A percentile compares a stretch with the other conserved stretches of the same genome.
phyloP scores from a whole-genome alignment of 2,113 vertebrate species.

The Paracanthobrama guichenoti region DNA sequence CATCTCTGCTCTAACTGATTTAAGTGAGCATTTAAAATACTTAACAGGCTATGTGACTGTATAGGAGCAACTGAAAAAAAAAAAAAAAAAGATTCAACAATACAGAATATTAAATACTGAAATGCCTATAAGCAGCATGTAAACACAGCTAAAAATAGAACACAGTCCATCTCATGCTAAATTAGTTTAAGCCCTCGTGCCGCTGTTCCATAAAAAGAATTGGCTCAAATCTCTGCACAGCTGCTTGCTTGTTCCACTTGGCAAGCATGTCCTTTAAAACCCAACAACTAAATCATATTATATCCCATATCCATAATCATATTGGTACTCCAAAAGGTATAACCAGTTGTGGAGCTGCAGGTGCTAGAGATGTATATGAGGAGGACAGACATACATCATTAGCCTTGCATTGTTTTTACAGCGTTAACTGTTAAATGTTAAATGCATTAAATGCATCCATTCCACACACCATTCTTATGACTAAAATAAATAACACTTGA shows the following conservation, averaged over 20 bases:
- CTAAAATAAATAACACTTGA: neutral
- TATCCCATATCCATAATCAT: too few relatives aligned
- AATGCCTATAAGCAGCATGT: too few relatives aligned
- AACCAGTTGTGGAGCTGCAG: conserved; percentile 1
- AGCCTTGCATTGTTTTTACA: neutral
- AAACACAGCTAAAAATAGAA: neutral
- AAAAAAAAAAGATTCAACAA: neutral
- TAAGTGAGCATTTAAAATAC: neutral
- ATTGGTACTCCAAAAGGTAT: conserved; percentile 76
- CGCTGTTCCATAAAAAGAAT: neutral
- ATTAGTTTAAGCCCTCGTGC: neutral
- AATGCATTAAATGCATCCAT: neutral
- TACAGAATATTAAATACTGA: neutral
- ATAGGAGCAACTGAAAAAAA: neutral
- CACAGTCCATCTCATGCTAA: neutral
- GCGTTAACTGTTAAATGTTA: too few relatives aligned
- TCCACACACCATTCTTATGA: neutral
- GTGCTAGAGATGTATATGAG: conserved; percentile 44
- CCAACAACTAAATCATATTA: neutral
- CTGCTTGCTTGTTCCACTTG: neutral
- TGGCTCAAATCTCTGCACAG: neutral
- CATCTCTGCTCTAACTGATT: neutral
- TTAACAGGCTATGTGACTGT: too few relatives aligned
- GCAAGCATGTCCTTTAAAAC: neutral
- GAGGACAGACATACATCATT: neutral